These are phyloP conservation scores for Micronycteris hirsuta DNA, from an alignment of 2,113 vertebrate species.

Conservation along the genomic window DNA sequence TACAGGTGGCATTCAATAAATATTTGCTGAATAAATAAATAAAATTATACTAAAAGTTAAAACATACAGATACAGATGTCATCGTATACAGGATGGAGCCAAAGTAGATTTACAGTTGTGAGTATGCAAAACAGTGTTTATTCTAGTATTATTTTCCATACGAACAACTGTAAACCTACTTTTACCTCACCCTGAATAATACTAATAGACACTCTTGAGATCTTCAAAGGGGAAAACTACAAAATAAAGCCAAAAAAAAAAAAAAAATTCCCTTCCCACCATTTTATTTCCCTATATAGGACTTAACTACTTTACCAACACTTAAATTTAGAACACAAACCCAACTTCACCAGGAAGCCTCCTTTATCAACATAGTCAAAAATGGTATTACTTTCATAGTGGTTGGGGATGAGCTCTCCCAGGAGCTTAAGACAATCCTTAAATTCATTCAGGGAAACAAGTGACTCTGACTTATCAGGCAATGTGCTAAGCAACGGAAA, in stretches of 20 bases:
- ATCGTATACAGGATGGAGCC: neutral
- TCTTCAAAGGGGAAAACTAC: conserved; percentile 3
- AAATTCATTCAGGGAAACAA: conserved; percentile 29
- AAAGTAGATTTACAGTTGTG: neutral
- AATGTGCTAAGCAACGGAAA: neutral
- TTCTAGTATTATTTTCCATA: neutral
- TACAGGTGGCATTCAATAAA: neutral
- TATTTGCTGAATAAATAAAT: conserved; percentile 33
- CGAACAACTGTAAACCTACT: neutral
- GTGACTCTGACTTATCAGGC: neutral
- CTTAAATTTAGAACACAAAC: neutral
- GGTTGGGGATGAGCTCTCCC: neutral
- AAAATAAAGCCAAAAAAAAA: neutral
- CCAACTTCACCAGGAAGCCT: neutral
- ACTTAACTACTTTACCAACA: neutral
- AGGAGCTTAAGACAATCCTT: neutral
- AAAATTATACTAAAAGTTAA: neutral
- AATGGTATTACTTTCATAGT: neutral
- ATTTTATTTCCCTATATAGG: neutral
- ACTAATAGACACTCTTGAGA: neutral
- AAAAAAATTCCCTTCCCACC: neutral
- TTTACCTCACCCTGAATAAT: neutral
- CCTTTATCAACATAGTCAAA: conserved; percentile 26
- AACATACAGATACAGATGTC: neutral
- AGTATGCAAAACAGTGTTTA: neutral